A percentile compares a stretch with the other conserved stretches of the same genome.
Conservation (phyloP, 2,113 vertebrate species). For the Rhinichthys klamathensis region DNA sequence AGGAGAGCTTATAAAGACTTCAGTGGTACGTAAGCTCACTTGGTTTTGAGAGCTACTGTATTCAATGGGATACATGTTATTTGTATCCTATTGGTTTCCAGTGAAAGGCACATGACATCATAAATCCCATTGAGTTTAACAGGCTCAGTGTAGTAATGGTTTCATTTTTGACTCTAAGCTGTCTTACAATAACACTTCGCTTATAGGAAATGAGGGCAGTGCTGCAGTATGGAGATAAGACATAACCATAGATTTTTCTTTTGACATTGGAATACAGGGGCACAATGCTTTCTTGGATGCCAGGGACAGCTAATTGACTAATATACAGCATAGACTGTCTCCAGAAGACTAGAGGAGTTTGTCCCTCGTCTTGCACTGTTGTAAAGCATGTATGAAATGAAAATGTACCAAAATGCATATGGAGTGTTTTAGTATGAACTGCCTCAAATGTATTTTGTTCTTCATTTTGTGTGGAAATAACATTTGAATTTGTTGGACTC, state of each 20-base stretch:
- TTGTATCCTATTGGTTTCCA: not conserved
- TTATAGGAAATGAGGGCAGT: conserved; percentile 25
- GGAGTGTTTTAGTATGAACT: not conserved
- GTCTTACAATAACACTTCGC: conserved; percentile 17
- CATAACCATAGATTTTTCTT: not conserved
- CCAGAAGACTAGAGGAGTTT: not conserved
- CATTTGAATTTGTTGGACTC: not conserved
- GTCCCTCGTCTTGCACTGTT: not conserved
- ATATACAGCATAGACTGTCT: not conserved
- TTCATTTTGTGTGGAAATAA: not conserved
- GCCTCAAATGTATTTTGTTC: not conserved
- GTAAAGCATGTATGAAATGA: no score
- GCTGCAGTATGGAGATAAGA: conserved; percentile 31
- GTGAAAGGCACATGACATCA: not conserved
- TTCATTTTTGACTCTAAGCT: conserved; percentile 38
- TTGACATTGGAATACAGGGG: conserved; percentile 11
- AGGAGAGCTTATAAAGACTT: not conserved
- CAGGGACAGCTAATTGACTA: not conserved
- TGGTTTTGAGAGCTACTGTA: not conserved
- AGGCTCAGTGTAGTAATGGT: conserved; percentile 5
- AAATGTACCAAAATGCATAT: no score
- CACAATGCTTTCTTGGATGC: conserved; percentile 5
- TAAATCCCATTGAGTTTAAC: not conserved
- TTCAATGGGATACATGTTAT: not conserved
- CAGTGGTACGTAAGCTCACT: not conserved